These are phyloP conservation scores for Rhinophrynus dorsalis DNA, from an alignment of 2,797 vertebrate species.

Conservation along the genomic window DNA sequence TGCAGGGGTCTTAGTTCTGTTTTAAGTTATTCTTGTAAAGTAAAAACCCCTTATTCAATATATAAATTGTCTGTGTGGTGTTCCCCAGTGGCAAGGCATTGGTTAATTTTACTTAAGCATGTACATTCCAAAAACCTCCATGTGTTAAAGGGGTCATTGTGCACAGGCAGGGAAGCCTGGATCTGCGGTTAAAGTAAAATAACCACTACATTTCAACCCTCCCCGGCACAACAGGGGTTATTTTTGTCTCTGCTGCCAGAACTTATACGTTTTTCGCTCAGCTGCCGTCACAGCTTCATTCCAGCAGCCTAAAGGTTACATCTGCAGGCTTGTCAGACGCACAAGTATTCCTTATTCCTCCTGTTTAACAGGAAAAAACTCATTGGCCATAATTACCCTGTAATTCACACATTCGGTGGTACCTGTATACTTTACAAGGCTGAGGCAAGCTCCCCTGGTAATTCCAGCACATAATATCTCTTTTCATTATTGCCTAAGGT, in stretches of 20 bases:
- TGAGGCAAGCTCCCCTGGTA: conserved; percentile 53
- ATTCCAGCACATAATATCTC: conserved; percentile 53
- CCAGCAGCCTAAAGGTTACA: conserved; percentile 23
- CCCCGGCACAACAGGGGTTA: conserved; percentile 30
- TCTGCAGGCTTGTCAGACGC: conserved; percentile 3
- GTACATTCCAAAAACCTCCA: not conserved
- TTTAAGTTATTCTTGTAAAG: too few species aligned
- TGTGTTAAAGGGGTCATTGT: conserved; percentile 34
- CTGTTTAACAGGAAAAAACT: conserved; percentile 50
- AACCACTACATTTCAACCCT: not conserved
- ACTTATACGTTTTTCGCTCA: not conserved
- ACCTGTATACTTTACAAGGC: conserved; percentile 56
- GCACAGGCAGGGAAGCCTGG: not conserved
- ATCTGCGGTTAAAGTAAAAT: conserved; percentile 3
- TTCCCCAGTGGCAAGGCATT: not conserved
- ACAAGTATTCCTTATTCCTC: conserved; percentile 53
- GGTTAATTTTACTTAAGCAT: not conserved
- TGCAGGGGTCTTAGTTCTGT: too few species aligned
- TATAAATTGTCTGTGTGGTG: not conserved
- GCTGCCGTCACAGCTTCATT: not conserved
- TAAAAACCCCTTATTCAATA: too few species aligned
- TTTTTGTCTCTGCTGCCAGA: not conserved
- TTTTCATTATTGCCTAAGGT: conserved; percentile 54
- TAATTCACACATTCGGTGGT: conserved; percentile 39
- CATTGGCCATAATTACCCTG: conserved; percentile 52